Evolutionary conservation across 1,140 invertebrate genomes (phyloP).

Genomic region (Aphelenchoides fujianensis): DNA sequence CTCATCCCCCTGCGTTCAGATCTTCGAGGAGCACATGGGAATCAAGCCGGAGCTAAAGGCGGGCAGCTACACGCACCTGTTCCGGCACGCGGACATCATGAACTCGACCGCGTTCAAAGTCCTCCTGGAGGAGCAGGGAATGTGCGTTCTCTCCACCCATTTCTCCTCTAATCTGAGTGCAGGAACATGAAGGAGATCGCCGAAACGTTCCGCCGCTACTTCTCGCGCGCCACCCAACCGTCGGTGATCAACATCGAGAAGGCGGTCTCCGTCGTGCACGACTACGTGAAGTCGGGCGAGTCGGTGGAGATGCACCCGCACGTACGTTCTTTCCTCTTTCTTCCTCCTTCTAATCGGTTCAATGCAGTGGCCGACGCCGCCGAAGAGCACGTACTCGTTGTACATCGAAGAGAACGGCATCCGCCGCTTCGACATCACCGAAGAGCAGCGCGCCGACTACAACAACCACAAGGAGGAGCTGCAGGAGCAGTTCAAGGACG

Average conservation of each 20-base stretch:
- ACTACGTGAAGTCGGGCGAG: neutral
- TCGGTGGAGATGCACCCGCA: neutral
- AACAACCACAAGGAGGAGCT: constrained; percentile 2
- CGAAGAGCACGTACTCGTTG: neutral
- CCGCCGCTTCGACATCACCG: neutral
- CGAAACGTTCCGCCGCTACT: neutral
- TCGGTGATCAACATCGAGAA: neutral
- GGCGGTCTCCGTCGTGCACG: neutral
- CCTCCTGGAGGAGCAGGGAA: too few species aligned
- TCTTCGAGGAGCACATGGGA: too few species aligned
- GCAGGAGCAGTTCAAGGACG: neutral
- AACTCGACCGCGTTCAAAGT: too few species aligned
- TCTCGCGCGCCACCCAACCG: neutral
- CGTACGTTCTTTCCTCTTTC: neutral
- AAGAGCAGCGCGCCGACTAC: neutral
- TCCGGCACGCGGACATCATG: too few species aligned
- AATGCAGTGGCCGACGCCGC: neutral
- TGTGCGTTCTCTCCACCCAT: too few species aligned
- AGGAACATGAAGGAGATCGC: neutral
- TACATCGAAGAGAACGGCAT: neutral
- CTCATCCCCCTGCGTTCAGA: too few species aligned
- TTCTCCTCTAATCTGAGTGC: neutral
- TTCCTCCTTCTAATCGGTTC: neutral
- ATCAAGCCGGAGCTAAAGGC: too few species aligned
- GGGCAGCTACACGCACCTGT: too few species aligned